Percentiles rank a stretch among this genome's conserved stretches.
Conservation (phyloP, 64 coral and sea anemone species). For the Stylophora pistillata region DNA sequence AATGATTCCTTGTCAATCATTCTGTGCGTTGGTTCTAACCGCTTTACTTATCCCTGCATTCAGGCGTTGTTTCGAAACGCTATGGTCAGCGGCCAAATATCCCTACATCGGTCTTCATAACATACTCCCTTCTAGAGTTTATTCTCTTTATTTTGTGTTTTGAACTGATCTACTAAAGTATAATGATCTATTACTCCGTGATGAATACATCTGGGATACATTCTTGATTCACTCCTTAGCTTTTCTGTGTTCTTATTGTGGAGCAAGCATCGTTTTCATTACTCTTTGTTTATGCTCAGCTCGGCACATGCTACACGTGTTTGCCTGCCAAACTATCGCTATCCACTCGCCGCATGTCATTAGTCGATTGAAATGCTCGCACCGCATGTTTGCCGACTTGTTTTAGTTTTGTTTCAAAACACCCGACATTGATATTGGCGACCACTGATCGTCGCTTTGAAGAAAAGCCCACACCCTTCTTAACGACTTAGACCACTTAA, state of each 20-base stretch:
- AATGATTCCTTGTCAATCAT: too few species aligned
- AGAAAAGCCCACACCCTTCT: neutral
- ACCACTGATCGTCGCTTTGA: conserved; percentile 9
- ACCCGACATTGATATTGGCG: neutral
- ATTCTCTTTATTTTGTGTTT: neutral
- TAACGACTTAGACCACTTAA: neutral
- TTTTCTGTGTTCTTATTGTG: neutral
- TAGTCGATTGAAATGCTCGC: neutral
- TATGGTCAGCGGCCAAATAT: too few species aligned
- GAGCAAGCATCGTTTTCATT: neutral
- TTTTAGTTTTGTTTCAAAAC: conserved; percentile 40
- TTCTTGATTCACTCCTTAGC: neutral
- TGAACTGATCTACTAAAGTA: neutral
- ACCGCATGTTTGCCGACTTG: conserved; percentile 29
- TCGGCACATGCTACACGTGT: conserved; percentile 33
- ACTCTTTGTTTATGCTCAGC: conserved; percentile 12
- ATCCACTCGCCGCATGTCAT: conserved; percentile 24
- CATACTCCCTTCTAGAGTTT: too few species aligned
- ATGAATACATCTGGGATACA: neutral
- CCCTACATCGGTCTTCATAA: too few species aligned
- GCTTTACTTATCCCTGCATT: too few species aligned
- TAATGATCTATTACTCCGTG: neutral
- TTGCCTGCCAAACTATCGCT: neutral
- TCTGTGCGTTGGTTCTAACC: too few species aligned
- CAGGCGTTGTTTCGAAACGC: too few species aligned